Evolutionary conservation across 2,113 vertebrate species (phyloP).

Genomic region (Genyomyrus donnyi): DNA sequence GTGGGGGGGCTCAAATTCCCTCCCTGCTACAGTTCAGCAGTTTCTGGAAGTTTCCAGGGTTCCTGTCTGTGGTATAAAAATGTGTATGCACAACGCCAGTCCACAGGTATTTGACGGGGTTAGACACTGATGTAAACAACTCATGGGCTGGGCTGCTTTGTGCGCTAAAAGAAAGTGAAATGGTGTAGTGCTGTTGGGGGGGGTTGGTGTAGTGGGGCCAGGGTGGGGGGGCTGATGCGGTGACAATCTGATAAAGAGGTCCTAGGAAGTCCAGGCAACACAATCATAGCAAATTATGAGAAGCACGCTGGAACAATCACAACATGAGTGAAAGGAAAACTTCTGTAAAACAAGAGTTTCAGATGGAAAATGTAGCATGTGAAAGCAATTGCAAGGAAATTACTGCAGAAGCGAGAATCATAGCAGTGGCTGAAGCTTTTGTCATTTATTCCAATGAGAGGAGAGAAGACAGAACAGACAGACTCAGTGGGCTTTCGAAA

Average conservation of each 20-base stretch:
- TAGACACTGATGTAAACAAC: background rate
- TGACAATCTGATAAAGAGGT: background rate
- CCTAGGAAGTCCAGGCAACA: background rate
- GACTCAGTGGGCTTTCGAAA: background rate
- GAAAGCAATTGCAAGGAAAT: background rate
- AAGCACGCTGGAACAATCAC: background rate
- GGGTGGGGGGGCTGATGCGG: background rate
- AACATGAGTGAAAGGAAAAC: background rate
- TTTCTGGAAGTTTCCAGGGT: conserved; percentile 3
- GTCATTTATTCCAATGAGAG: background rate
- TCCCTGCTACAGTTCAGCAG: background rate
- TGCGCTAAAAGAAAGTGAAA: background rate
- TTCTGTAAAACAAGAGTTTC: background rate
- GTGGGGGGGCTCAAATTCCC: background rate
- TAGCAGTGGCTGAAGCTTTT: background rate
- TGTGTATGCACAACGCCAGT: background rate
- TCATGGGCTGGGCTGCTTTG: background rate
- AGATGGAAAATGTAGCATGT: background rate
- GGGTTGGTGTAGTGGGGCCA: background rate
- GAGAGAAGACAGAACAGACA: background rate
- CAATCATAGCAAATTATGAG: background rate
- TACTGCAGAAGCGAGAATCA: background rate
- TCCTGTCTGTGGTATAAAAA: background rate
- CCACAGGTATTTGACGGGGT: background rate
- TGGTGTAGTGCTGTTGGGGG: background rate